phyloP scores from a whole-genome alignment of 2,113 vertebrate genomes.

The Notarius quadriscutis region DNA sequence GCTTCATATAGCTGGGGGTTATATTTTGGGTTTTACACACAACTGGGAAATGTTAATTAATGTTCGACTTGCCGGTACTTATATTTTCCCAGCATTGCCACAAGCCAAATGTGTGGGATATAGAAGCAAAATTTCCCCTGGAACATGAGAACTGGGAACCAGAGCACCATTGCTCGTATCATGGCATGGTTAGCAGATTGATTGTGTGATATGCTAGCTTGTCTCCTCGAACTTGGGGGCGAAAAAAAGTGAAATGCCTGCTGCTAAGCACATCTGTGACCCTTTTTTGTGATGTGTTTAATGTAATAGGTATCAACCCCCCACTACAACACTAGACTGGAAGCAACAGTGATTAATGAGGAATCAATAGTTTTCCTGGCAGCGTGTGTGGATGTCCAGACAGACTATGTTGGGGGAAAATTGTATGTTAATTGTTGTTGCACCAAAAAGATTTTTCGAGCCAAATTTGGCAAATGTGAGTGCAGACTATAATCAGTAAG shows the following conservation, averaged over 20 bases:
- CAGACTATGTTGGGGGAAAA: not conserved
- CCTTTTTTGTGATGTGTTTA: slow-evolving; percentile 7
- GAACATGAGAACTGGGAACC: not conserved
- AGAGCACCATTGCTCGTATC: not conserved
- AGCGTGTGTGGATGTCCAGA: not conserved
- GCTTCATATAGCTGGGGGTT: not conserved
- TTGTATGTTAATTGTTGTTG: slow-evolving; percentile 4
- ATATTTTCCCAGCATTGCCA: not conserved
- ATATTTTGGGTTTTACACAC: not conserved
- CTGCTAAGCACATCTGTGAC: slow-evolving; percentile 12
- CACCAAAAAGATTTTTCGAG: not conserved
- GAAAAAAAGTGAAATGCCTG: not conserved
- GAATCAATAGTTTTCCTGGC: slow-evolving; percentile 20
- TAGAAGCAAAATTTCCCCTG: not conserved
- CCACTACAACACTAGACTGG: slow-evolving; percentile 2
- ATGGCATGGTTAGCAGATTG: not conserved
- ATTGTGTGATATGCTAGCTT: not conserved
- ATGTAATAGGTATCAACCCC: slow-evolving; percentile 21
- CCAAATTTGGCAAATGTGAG: slow-evolving; percentile 1
- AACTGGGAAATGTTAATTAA: not conserved
- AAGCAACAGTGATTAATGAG: slow-evolving; percentile 24
- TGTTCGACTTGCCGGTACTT: not conserved
- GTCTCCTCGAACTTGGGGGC: not conserved
- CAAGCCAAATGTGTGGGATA: not conserved
- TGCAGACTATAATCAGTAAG: not conserved